Percentiles rank a stretch among this genome's conserved stretches.
These are phyloP conservation scores for Plagiodera versicolora DNA, from an alignment of 2,888 invertebrate genomes.

Conservation along the genomic window DNA sequence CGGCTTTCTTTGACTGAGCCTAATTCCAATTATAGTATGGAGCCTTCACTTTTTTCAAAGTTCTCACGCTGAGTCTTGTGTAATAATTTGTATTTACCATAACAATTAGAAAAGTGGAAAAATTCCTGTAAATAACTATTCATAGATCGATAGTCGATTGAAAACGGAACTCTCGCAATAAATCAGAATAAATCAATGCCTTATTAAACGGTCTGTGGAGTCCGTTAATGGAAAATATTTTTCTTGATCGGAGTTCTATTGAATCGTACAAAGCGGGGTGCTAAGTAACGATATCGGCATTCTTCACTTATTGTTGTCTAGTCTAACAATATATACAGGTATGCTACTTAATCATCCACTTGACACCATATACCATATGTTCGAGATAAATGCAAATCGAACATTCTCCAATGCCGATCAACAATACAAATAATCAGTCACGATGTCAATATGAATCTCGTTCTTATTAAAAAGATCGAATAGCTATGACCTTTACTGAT, in stretches of 20 bases:
- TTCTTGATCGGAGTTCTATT: background rate
- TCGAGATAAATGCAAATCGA: background rate
- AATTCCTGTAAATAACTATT: background rate
- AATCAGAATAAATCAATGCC: background rate
- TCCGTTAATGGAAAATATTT: background rate
- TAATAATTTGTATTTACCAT: slow-evolving; percentile 8
- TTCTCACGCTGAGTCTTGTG: slow-evolving; percentile 7
- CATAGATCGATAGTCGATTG: background rate
- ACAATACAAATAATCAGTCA: background rate
- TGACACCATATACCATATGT: background rate
- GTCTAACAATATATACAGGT: background rate
- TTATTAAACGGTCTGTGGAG: background rate
- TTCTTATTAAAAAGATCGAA: no score
- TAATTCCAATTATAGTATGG: no score
- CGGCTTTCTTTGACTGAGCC: no score
- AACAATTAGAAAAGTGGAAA: slow-evolving; percentile 6
- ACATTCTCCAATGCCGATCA: no score
- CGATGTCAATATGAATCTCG: background rate
- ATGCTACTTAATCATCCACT: background rate
- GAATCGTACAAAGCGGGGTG: background rate
- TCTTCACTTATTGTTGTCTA: background rate
- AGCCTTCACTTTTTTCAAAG: slow-evolving; percentile 26
- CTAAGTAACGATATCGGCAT: background rate
- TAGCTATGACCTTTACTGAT: no score
- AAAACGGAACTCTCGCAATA: slow-evolving; percentile 10